Conservation (phyloP, 2,113 vertebrate genomes). For the Plectropomus leopardus region DNA sequence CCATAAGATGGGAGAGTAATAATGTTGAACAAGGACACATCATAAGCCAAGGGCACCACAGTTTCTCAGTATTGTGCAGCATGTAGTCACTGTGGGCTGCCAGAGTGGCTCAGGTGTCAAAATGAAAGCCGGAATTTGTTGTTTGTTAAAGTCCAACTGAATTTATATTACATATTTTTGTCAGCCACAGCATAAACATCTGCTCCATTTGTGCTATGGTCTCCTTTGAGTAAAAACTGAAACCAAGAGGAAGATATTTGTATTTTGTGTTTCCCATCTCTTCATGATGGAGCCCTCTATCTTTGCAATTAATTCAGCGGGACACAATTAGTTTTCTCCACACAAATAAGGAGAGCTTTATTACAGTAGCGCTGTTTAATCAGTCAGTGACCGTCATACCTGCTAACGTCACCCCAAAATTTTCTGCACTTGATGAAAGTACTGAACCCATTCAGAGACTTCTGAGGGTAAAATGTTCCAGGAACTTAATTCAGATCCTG, state of each 20-base stretch:
- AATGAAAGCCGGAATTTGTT: not conserved
- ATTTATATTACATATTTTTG: not conserved
- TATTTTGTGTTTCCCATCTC: too few relatives aligned
- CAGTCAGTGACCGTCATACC: too few relatives aligned
- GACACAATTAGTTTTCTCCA: not conserved
- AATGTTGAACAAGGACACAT: not conserved
- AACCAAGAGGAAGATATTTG: too few relatives aligned
- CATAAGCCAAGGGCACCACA: not conserved
- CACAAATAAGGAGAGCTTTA: not conserved
- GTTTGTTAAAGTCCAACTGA: not conserved
- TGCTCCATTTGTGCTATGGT: not conserved
- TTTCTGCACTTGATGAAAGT: too few relatives aligned
- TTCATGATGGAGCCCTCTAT: not conserved
- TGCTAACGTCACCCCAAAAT: too few relatives aligned
- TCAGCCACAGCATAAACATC: not conserved
- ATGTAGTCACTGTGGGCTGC: not conserved
- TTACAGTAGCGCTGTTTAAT: too few relatives aligned
- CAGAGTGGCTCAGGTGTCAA: not conserved
- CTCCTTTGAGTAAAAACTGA: not conserved
- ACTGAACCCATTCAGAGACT: not conserved
- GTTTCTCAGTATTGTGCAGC: not conserved
- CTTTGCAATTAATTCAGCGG: not conserved
- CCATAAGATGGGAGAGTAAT: too few relatives aligned
- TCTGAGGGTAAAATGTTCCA: not conserved
- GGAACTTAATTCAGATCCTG: not conserved